phyloP scores from a whole-genome alignment of 2,113 vertebrate genomes.

The Ranitomeya imitator region DNA sequence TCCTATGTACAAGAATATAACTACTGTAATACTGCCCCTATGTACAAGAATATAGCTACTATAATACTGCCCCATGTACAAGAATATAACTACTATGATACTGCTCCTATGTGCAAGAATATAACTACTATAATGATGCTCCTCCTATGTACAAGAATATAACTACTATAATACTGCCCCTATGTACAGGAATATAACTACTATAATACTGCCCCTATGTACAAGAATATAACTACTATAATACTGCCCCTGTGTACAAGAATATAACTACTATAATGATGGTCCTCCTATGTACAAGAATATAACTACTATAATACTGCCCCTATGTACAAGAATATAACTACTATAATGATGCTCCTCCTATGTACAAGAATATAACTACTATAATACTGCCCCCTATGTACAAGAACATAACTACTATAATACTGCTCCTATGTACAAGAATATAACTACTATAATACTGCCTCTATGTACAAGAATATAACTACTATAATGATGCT shows the following conservation, averaged over 20 bases:
- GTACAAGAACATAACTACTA: too few relatives aligned
- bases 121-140: background rate
- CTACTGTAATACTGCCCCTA: background rate
- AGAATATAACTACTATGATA: background rate
- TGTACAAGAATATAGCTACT: background rate
- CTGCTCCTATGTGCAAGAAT: background rate
- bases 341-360: background rate
- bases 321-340: background rate
- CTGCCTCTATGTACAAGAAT: background rate
- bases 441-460: background rate
- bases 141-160: background rate
- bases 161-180: background rate
- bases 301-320: slow-evolving; percentile 15
- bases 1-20: background rate
- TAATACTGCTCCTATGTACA: background rate
- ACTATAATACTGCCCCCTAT: background rate
- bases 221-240: background rate
- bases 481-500: background rate
- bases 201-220: background rate
- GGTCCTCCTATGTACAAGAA: background rate
- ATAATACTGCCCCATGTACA: background rate
- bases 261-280: background rate
- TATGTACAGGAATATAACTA: background rate
- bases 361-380: background rate
- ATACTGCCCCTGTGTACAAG: background rate